Evolutionary conservation across 2,888 invertebrate species (phyloP).

Genomic region (Stenodema calcarata): DNA sequence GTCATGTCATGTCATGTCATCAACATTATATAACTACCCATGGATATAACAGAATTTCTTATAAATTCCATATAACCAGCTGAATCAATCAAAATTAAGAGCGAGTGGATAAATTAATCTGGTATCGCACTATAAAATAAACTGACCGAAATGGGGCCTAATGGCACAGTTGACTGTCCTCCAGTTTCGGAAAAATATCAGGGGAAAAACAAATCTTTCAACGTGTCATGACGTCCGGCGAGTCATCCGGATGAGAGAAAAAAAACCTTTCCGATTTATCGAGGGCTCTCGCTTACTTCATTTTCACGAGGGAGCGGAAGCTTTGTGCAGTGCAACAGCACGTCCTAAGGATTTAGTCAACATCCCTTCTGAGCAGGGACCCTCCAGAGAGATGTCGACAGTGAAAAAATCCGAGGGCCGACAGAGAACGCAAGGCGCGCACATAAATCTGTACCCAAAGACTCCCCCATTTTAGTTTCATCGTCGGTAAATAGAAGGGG

Average conservation of each 20-base stretch:
- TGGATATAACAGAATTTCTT: too few relatives aligned
- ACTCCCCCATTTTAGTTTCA: background rate
- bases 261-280: background rate
- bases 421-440: conserved; percentile 17
- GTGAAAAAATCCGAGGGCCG: background rate
- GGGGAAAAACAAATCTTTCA: background rate
- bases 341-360: background rate
- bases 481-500: conserved; percentile 16
- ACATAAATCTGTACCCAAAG: conserved; percentile 16
- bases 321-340: background rate
- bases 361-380: conserved; percentile 15
- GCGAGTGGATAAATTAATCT: too few relatives aligned
- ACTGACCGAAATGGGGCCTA: too few relatives aligned
- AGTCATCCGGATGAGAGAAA: background rate
- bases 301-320: conserved; percentile 8
- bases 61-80: too few relatives aligned
- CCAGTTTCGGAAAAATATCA: background rate
- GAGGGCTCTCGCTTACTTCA: background rate
- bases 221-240: background rate
- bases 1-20: too few relatives aligned
- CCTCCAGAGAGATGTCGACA: conserved; percentile 12
- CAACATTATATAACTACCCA: too few relatives aligned
- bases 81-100: too few relatives aligned
- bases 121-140: too few relatives aligned
- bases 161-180: too few relatives aligned